Base-by-base conservation (phyloP, 2,797 vertebrate species). In the Spheniscus humboldti region DNA sequence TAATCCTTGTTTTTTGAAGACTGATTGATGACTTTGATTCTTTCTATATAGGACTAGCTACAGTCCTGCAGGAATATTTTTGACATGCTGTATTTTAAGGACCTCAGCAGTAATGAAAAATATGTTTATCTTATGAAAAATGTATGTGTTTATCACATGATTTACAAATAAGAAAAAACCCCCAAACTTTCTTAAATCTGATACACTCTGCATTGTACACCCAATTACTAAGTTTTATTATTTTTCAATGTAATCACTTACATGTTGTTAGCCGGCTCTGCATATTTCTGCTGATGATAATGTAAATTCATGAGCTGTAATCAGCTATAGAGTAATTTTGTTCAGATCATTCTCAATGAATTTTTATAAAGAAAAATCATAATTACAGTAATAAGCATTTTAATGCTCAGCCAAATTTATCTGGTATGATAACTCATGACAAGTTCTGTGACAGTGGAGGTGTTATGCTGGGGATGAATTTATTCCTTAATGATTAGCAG, bases 221-320 rank as follows among this genome's bases (percentile, higher is more conserved):
- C 39, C 55, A 96, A n/a, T 82, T 94, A 90, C 18, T 86, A 64
- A 85, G 13, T 79, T 94, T 94, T 96, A 67, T 79, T 93, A 91
- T 96, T 68, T 64, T 78, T 94, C n/a, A 85, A 0, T 92, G 73
- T 89, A 90, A 94, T 94, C 81, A 86, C 31, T 89, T 60, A 71
- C 77, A 73, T 93, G 75, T 92, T 96, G 47, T 94, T 96, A 95
- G 33, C 79, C 95, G 67, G 11, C 41, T 75, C 56, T 69, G 66
- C 88, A 50, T 92, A 97, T 88, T 94, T 88, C 76, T 88, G 35
- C 62, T 95, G 92, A 90, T 91, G 84, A 86, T 85, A 92, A 96
- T 95, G 69, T 59, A 97, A 97, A 96, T 96, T 95, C 64, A 96
- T 94, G 64, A 96, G 28, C 35, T 92, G 9, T 80, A 97, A 97